Evolutionary conservation across 2,888 invertebrate species (phyloP).

Genomic region (Dione juno): DNA sequence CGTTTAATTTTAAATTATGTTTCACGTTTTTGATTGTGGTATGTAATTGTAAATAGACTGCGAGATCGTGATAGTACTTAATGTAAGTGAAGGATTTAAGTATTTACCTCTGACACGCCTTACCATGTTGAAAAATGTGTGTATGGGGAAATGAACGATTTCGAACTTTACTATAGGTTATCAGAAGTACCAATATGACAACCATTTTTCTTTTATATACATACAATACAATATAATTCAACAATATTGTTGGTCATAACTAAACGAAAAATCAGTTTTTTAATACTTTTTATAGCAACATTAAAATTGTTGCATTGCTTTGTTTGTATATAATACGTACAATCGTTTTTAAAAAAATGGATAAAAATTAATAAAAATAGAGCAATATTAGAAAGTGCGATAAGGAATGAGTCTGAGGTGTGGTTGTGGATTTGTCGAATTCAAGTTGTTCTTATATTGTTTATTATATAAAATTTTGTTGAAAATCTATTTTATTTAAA

Average conservation of each 20-base stretch:
- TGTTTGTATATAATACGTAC: neutral
- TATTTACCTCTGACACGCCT: slow-evolving; percentile 34
- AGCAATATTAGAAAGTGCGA: slow-evolving; percentile 13
- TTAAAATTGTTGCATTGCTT: neutral
- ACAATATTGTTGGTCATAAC: too few relatives aligned
- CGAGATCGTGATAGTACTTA: slow-evolving; percentile 77
- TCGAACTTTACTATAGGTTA: neutral
- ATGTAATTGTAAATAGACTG: slow-evolving; percentile 56
- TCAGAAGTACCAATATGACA: neutral
- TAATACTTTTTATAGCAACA: neutral
- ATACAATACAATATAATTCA: neutral
- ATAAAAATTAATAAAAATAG: neutral
- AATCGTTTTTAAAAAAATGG: neutral
- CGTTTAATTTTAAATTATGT: slow-evolving; percentile 38
- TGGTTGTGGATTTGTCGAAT: slow-evolving; percentile 25
- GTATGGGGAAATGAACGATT: neutral
- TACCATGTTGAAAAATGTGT: slow-evolving; percentile 26
- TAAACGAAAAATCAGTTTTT: neutral
- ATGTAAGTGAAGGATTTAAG: slow-evolving; percentile 55
- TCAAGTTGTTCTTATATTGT: neutral
- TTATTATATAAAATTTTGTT: neutral
- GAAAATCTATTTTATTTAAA: neutral
- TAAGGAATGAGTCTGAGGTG: slow-evolving; percentile 18
- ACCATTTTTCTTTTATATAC: neutral
- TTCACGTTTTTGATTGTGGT: slow-evolving; percentile 47